Evolutionary conservation across 2,113 vertebrate genomes (phyloP).

Genomic region (Chiloscyllium plagiosum): DNA sequence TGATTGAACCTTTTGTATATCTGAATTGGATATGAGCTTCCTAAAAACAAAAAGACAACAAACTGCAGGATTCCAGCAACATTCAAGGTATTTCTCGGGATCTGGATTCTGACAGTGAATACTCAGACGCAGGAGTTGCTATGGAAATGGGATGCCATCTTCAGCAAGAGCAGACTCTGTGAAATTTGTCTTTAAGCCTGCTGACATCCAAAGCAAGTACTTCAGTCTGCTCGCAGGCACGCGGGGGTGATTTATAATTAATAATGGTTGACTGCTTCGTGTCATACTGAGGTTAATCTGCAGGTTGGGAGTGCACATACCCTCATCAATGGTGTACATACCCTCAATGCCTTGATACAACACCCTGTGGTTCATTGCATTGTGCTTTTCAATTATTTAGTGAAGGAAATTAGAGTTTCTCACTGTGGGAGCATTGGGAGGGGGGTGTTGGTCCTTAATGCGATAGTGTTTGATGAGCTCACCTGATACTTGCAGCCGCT

Average conservation of each 20-base stretch:
- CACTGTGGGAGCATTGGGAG: no score
- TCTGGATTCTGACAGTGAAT: background rate
- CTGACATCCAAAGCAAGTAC: background rate
- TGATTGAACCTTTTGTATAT: background rate
- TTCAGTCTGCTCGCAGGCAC: background rate
- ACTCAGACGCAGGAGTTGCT: background rate
- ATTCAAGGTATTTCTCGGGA: background rate
- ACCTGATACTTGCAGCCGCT: background rate
- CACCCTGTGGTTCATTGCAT: background rate
- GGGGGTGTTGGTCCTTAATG: background rate
- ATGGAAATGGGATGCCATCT: background rate
- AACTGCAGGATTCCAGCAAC: background rate
- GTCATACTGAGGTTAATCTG: conserved; percentile 19
- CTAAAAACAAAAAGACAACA: background rate
- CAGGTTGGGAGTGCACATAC: background rate
- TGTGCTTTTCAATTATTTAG: background rate
- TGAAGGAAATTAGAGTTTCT: background rate
- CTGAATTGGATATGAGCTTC: background rate
- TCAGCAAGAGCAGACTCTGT: background rate
- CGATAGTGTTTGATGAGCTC: background rate
- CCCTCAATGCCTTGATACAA: background rate
- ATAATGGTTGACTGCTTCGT: background rate
- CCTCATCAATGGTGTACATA: background rate
- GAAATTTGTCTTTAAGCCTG: background rate
- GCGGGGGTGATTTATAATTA: background rate